Conservation (phyloP, 1,140 invertebrate genomes). For the Meteorus sp. region DNA sequence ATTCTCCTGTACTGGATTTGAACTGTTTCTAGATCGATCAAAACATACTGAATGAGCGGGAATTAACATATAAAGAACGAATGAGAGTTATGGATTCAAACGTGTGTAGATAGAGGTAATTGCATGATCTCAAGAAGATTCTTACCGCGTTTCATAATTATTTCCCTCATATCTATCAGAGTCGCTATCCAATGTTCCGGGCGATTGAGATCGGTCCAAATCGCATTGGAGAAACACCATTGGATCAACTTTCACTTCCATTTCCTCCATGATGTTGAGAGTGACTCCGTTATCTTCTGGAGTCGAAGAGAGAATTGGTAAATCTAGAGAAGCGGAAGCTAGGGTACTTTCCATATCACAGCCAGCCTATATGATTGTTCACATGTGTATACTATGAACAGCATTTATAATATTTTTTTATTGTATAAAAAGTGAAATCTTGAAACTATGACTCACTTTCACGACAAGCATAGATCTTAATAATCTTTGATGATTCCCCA, state of each 20-base stretch:
- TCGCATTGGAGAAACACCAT: conserved; percentile 63
- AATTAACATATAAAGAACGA: too few species aligned
- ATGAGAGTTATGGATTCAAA: too few species aligned
- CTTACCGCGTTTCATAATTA: conserved; percentile 6
- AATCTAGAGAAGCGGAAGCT: too few species aligned
- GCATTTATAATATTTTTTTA: background rate
- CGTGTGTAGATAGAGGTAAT: too few species aligned
- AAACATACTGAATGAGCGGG: too few species aligned
- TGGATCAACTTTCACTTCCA: conserved; percentile 65
- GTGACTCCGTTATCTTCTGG: conserved; percentile 36
- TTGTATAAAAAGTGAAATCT: background rate
- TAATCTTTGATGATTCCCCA: conserved; percentile 29
- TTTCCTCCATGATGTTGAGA: conserved; percentile 56
- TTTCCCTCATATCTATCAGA: conserved; percentile 41
- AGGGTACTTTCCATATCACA: too few species aligned
- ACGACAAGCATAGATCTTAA: conserved; percentile 10
- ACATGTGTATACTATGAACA: too few species aligned
- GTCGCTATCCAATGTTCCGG: conserved; percentile 21
- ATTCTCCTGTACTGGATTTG: background rate
- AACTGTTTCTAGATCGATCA: too few species aligned
- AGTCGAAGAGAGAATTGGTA: background rate
- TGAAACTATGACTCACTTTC: background rate
- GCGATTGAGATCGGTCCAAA: conserved; percentile 42
- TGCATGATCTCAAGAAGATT: too few species aligned
- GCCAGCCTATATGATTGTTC: too few species aligned